Percentiles rank a stretch among this genome's conserved stretches.
Conservation (phyloP, 2,797 vertebrate genomes). For the Poeciliopsis gracilis region DNA sequence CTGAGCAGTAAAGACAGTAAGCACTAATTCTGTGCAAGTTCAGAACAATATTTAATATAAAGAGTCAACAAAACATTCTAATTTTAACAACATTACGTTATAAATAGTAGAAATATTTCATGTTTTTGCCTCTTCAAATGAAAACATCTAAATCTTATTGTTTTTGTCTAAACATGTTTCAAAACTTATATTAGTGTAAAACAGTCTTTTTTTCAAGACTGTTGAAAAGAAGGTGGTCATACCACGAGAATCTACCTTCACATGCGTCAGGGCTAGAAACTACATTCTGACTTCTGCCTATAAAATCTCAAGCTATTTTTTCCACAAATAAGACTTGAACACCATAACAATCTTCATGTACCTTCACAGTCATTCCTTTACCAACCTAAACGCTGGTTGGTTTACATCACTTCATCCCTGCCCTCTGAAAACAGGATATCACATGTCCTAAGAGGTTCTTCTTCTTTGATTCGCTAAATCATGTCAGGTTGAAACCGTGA, state of each 20-base stretch:
- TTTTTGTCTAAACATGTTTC: too few species aligned
- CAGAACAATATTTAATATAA: too few species aligned
- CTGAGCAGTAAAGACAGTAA: not conserved
- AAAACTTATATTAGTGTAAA: too few species aligned
- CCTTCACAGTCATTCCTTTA: not conserved
- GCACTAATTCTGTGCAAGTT: not conserved
- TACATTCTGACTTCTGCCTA: not conserved
- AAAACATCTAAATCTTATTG: too few species aligned
- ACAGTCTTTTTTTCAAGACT: too few species aligned
- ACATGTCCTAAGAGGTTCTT: not conserved
- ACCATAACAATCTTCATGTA: not conserved
- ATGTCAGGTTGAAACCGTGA: not conserved
- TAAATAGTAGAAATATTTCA: too few species aligned
- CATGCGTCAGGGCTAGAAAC: not conserved
- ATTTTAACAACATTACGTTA: too few species aligned
- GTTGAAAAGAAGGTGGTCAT: too few species aligned
- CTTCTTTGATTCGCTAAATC: not conserved
- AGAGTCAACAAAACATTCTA: too few species aligned
- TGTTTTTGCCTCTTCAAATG: too few species aligned
- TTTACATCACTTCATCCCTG: not conserved
- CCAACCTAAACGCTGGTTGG: not conserved
- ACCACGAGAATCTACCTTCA: not conserved
- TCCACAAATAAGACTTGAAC: not conserved
- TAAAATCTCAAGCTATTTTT: not conserved
- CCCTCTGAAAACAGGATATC: not conserved